A percentile compares a stretch with the other conserved stretches of the same genome.
Evolutionary conservation across 2,113 vertebrate genomes (phyloP).

Genomic region (Xiphophorus maculatus): DNA sequence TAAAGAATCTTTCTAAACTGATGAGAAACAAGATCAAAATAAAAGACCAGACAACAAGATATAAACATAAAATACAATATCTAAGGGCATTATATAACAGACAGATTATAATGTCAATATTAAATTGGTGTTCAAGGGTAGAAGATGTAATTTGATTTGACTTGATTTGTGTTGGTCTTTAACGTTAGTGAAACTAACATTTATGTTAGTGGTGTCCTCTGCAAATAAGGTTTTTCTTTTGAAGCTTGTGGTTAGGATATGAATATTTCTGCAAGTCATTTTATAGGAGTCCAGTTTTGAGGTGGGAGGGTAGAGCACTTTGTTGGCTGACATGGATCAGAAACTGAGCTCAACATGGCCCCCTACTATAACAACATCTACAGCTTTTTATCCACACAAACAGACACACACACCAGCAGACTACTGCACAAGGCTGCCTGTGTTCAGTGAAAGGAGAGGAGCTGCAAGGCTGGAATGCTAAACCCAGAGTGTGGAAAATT

Average conservation of each 20-base stretch:
- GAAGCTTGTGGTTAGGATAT: neutral
- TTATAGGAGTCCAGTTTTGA: neutral
- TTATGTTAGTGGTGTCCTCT: too few species aligned
- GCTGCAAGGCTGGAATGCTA: neutral
- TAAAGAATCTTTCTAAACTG: too few species aligned
- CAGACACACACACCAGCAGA: neutral
- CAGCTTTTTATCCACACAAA: neutral
- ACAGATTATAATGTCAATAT: too few species aligned
- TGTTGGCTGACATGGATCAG: neutral
- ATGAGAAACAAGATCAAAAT: too few species aligned
- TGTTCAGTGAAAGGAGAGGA: neutral
- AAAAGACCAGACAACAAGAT: too few species aligned
- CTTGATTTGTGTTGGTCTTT: too few species aligned
- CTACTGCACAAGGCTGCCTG: neutral
- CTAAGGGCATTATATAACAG: too few species aligned
- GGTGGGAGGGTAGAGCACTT: neutral
- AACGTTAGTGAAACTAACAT: too few species aligned
- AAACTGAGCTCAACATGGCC: neutral
- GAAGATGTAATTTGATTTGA: too few species aligned
- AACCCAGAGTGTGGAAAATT: neutral
- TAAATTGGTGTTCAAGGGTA: too few species aligned
- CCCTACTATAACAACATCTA: neutral
- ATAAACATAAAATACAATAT: too few species aligned
- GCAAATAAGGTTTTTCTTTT: neutral
- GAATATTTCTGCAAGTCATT: neutral